Percentiles rank a stretch among this genome's conserved stretches.
Evolutionary conservation across 2,797 vertebrate genomes (phyloP).

Genomic region (Typhlichthys eigenmanni): DNA sequence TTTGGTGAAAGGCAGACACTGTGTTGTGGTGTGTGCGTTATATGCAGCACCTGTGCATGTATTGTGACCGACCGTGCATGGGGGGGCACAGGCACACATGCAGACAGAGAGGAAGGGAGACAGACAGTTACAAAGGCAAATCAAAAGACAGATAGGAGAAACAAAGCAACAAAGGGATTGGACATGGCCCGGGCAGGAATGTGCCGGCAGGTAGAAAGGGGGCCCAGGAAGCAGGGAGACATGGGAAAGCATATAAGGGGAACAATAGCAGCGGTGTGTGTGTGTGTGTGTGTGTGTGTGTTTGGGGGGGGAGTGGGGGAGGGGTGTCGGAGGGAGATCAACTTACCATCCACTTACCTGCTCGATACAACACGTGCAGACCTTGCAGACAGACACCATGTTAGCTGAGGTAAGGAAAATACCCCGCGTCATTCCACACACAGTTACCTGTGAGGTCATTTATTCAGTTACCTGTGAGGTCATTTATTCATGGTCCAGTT

Average conservation of each 20-base stretch:
- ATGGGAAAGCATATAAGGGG: constrained; percentile 54
- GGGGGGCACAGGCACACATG: not conserved
- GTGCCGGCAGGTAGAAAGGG: constrained; percentile 63
- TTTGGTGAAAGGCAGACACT: too few species aligned
- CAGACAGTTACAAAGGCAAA: not conserved
- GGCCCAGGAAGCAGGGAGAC: constrained; percentile 66
- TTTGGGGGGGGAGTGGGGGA: constrained; percentile 11
- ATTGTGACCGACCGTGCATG: constrained; percentile 10
- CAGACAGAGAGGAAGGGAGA: not conserved
- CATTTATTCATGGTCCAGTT: constrained; percentile 1
- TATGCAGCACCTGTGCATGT: constrained; percentile 2
- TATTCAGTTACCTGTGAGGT: not conserved
- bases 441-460: constrained; percentile 4
- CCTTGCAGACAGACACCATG: constrained; percentile 35
- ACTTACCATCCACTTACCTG: constrained; percentile 68
- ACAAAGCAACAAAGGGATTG: constrained; percentile 59
- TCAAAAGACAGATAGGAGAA: constrained; percentile 54
- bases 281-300: constrained; percentile 22
- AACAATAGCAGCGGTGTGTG: constrained; percentile 48
- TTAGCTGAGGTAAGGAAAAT: constrained; percentile 54
- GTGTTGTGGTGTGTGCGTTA: too few species aligned
- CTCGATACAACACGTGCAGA: constrained; percentile 42
- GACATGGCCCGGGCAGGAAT: constrained; percentile 58
- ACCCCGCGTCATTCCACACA: constrained; percentile 3
- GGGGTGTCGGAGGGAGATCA: constrained; percentile 35